phyloP scores from a whole-genome alignment of 2,888 invertebrate species.

The Mongoloraphidia duomilia region DNA sequence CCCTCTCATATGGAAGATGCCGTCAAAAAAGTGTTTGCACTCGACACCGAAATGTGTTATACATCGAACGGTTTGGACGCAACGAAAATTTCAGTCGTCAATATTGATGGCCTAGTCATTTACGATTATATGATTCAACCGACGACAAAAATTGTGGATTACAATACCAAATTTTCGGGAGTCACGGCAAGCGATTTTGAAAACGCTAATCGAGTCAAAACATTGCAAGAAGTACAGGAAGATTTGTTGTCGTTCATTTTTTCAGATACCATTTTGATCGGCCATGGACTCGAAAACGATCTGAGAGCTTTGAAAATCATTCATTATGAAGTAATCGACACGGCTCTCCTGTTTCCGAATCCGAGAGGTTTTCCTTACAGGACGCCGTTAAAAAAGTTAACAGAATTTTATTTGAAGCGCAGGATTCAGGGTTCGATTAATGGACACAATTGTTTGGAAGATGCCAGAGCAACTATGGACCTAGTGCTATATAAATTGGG shows the following conservation, averaged over 20 bases:
- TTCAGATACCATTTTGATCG: constrained; percentile 47
- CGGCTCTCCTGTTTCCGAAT: constrained; percentile 48
- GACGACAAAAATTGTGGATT: constrained; percentile 42
- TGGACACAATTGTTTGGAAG: constrained; percentile 52
- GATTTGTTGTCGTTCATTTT: constrained; percentile 38
- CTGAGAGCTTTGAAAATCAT: constrained; percentile 46
- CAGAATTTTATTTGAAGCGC: constrained; percentile 35
- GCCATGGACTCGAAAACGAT: constrained; percentile 57
- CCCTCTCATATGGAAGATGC: constrained; percentile 30
- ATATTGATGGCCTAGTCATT: constrained; percentile 35
- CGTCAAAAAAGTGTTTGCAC: constrained; percentile 49
- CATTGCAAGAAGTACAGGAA: constrained; percentile 36
- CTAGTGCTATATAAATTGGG: constrained; percentile 20
- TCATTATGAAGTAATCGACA: constrained; percentile 48
- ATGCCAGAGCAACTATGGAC: constrained; percentile 47
- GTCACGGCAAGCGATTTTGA: constrained; percentile 38
- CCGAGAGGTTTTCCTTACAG: constrained; percentile 41
- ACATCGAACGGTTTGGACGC: constrained; percentile 76
- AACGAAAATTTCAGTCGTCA: constrained; percentile 74
- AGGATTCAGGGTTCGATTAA: constrained; percentile 39
- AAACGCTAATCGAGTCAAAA: constrained; percentile 23
- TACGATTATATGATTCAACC: constrained; percentile 47
- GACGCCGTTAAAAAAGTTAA: constrained; percentile 42
- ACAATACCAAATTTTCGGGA: constrained; percentile 55
- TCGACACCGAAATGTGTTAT: constrained; percentile 97